Percentiles rank a stretch among this genome's conserved stretches.
Evolutionary conservation across 2,113 vertebrate genomes (phyloP).

Genomic region (Piaya cayana): DNA sequence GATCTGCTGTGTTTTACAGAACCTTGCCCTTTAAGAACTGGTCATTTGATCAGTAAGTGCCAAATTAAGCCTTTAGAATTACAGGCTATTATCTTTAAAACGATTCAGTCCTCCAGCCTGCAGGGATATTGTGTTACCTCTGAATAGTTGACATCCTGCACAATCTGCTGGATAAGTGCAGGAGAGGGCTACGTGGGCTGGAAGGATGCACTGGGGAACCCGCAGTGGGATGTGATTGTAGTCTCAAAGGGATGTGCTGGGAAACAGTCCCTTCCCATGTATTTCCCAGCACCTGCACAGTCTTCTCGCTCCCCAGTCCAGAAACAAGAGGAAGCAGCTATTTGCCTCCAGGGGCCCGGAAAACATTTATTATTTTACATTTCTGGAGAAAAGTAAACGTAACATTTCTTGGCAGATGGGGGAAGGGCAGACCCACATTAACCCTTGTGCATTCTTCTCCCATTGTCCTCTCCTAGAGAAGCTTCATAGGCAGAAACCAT

Average conservation of each 20-base stretch:
- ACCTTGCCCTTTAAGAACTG: accelerated
- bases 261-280: not conserved
- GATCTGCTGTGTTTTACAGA: not conserved
- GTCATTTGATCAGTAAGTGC: not conserved
- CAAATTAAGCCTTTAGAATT: not conserved
- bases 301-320: not conserved
- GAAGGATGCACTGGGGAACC: not conserved
- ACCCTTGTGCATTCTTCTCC: not conserved
- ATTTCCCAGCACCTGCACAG: not conserved
- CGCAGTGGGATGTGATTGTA: not conserved
- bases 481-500: not conserved
- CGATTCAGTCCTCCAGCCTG: not conserved
- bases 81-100: not conserved
- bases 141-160: not conserved
- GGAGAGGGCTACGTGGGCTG: accelerated
- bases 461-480: not conserved
- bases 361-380: not conserved
- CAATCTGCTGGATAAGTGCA: accelerated
- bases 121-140: not conserved
- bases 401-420: not conserved
- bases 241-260: not conserved
- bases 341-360: not conserved
- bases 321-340: not conserved
- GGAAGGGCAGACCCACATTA: not conserved
- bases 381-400: not conserved